phyloP scores from a whole-genome alignment of 2,113 vertebrate species.

The Narcine bancroftii region DNA sequence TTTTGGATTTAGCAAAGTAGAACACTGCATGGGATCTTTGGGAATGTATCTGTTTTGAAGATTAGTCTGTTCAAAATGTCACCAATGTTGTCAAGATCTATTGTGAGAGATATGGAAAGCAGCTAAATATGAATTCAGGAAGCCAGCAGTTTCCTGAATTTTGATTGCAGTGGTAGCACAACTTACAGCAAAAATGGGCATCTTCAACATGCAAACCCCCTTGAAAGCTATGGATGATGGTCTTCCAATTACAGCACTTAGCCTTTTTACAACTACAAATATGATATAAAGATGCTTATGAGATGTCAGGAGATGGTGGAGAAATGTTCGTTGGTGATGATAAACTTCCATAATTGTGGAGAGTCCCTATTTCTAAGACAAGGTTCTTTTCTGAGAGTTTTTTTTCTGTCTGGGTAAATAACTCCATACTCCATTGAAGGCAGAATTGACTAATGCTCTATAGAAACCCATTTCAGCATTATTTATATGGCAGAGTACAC shows the following conservation, averaged over 20 bases:
- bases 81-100: not conserved
- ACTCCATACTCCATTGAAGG: not conserved
- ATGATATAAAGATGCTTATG: too few species aligned
- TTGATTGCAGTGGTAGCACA: not conserved
- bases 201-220: not conserved
- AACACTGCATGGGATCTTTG: conserved; percentile 12
- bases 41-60: not conserved
- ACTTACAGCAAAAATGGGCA: not conserved
- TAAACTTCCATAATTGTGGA: not conserved
- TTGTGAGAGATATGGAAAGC: not conserved
- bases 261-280: too few species aligned
- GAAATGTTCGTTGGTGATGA: not conserved
- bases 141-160: not conserved
- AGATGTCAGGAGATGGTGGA: not conserved
- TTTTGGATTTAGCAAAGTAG: not conserved
- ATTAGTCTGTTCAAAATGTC: not conserved
- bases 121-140: not conserved
- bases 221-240: too few species aligned
- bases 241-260: too few species aligned
- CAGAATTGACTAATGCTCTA: not conserved
- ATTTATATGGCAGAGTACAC: not conserved
- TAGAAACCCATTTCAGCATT: not conserved
- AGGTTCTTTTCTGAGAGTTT: too few species aligned
- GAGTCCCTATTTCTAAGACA: not conserved
- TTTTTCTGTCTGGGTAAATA: not conserved